These are phyloP conservation scores for Meghimatium bilineatum DNA, from an alignment of 2,888 invertebrate species.

Conservation along the genomic window DNA sequence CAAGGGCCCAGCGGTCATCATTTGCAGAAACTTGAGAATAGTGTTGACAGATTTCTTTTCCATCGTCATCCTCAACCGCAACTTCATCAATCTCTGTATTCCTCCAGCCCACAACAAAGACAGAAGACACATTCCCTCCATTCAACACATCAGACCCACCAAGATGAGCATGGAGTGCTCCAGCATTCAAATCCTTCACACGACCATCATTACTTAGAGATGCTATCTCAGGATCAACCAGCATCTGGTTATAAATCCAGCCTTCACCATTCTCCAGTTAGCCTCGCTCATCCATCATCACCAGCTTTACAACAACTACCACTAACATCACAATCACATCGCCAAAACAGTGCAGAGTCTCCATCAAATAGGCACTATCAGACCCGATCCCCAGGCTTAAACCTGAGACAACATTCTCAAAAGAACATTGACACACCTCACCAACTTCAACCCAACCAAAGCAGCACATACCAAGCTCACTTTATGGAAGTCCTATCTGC, in stretches of 20 bases:
- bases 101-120: constrained; percentile 26
- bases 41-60: constrained; percentile 56
- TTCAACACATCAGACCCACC: constrained; percentile 11
- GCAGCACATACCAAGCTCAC: background rate
- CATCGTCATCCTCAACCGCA: constrained; percentile 4
- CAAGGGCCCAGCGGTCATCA: constrained; percentile 46
- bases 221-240: background rate
- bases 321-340: background rate
- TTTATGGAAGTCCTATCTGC: background rate
- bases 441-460: background rate
- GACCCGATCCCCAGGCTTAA: background rate
- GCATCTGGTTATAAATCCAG: background rate
- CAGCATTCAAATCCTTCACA: background rate
- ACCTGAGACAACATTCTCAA: background rate
- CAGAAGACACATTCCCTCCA: background rate
- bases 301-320: background rate
- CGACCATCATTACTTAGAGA: background rate
- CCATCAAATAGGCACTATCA: background rate
- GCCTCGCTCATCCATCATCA: background rate
- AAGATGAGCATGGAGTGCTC: background rate
- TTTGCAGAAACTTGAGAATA: constrained; percentile 64
- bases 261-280: background rate
- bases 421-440: background rate
- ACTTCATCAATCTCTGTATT: background rate
- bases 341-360: background rate